Evolutionary conservation across 2,113 vertebrate genomes (phyloP), one percentile per base, ranked within the genome.

Genomic region (Illadopsis cleaveri): DNA sequence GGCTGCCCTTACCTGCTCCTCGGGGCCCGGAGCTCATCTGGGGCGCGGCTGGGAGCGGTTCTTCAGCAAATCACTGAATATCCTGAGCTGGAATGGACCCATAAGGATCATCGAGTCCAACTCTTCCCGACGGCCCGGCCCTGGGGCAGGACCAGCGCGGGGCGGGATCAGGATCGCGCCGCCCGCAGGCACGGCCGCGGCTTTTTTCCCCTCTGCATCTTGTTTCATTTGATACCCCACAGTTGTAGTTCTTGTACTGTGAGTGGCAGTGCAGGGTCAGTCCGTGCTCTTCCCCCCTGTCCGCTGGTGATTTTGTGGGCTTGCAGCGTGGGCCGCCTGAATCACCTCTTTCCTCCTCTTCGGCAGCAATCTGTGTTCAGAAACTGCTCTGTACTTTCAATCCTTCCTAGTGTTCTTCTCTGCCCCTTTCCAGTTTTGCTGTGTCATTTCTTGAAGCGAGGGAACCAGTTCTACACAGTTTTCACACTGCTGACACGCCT

Each of bases 301-400:
- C 24, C 1, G 0, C 9, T 19, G 16, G 12, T 71, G 48, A 37
- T 65, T 84, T 69, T 71, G 28, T 38, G 38, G n/a, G 28, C 24
- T 25, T 37, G 28, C 7, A 4, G 13, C 0, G 0, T 14, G 15
- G 48, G 25, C 47, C 12, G 33, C 12, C 51, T 24, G 23, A 66
- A 48, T 33, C 12, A 16, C 10, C 6, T 53, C 42, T 66, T 89
- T 40, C 35, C 30, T 11, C 44, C 10, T 82, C 56, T 79, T 86
- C 13, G 9, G 8, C 13, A 6, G 3, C 1, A 5, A 30, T 33
- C 27, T 70, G 30, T 65, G 48, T 37, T 71, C 37, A 28, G 33
- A 86, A 82, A n/a, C 19, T 5, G 9, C 22, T 66, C n/a, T 33
- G 22, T 53, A 11, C 8, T 66, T 91, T 61, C 53, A 50, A 1